Percentiles rank a stretch among this genome's conserved stretches.
phyloP scores from a whole-genome alignment of 2,888 invertebrate species.

The Dynastes hyllus region DNA sequence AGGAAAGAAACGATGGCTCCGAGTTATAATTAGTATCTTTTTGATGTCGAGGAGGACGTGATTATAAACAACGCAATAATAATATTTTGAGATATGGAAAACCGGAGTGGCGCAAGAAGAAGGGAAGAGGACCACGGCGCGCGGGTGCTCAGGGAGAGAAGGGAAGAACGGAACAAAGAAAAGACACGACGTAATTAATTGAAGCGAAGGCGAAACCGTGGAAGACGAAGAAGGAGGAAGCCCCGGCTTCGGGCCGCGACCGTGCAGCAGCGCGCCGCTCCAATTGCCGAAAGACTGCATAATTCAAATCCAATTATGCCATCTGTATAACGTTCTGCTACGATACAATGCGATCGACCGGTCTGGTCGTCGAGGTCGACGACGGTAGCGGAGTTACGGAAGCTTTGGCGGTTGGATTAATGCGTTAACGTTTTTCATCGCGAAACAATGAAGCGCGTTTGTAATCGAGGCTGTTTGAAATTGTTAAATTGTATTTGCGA shows the following conservation, averaged over 20 bases:
- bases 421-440: neutral
- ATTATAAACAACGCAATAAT: constrained; percentile 51
- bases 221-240: constrained; percentile 19
- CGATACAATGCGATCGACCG: constrained; percentile 35
- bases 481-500: too few species aligned
- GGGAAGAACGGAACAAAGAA: constrained; percentile 31
- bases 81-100: constrained; percentile 46
- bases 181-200: constrained; percentile 51
- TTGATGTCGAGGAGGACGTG: constrained; percentile 49
- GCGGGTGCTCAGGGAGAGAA: too few species aligned
- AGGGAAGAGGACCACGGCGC: constrained; percentile 7
- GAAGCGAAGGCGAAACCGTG: constrained; percentile 42
- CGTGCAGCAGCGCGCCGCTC: constrained; percentile 16
- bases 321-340: constrained; percentile 32
- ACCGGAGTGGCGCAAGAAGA: neutral
- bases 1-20: constrained; percentile 35
- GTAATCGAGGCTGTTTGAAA: neutral
- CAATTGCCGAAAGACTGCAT: constrained; percentile 47
- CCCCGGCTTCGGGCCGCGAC: constrained; percentile 2
- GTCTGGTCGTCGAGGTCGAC: neutral
- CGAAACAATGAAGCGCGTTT: neutral
- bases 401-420: constrained; percentile 12
- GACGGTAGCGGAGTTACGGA: neutral
- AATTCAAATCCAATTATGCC: constrained; percentile 46
- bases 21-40: constrained; percentile 53